Conservation (phyloP, 1,140 invertebrate species). For the Ceratina japonica region DNA sequence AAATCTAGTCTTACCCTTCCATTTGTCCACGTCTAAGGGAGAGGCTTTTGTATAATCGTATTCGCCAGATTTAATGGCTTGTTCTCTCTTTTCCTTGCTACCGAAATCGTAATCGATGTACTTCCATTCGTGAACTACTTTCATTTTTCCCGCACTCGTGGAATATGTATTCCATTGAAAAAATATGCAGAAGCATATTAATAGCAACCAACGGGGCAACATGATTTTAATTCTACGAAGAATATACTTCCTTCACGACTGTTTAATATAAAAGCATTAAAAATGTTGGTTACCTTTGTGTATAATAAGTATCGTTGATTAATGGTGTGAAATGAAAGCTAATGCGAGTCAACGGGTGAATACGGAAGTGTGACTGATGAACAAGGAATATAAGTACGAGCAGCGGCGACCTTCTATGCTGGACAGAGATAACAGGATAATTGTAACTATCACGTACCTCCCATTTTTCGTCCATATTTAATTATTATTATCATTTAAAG, state of each 20-base stretch:
- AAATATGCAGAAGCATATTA: background rate
- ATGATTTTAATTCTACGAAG: background rate
- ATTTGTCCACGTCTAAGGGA: constrained; percentile 58
- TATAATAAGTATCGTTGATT: background rate
- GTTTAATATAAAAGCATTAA: too few species aligned
- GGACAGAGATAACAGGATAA: background rate
- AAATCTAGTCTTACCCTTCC: constrained; percentile 14
- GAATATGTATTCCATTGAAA: background rate
- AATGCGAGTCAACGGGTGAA: too few species aligned
- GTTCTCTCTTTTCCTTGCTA: constrained; percentile 28
- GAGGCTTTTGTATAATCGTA: constrained; percentile 74
- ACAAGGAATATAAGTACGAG: background rate
- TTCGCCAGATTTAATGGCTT: constrained; percentile 79
- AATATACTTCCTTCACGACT: too few species aligned
- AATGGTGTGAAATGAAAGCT: background rate
- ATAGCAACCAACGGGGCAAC: background rate
- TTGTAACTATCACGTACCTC: too few species aligned
- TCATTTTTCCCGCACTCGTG: background rate
- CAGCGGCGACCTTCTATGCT: background rate
- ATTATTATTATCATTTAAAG: background rate
- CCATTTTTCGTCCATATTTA: too few species aligned
- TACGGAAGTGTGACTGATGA: background rate
- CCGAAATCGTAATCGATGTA: constrained; percentile 58
- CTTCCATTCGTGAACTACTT: constrained; percentile 53
- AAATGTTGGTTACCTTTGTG: too few species aligned